These are phyloP conservation scores for Cyprinodon brontotheroides DNA, from an alignment of 2,113 vertebrate species.

Conservation along the genomic window DNA sequence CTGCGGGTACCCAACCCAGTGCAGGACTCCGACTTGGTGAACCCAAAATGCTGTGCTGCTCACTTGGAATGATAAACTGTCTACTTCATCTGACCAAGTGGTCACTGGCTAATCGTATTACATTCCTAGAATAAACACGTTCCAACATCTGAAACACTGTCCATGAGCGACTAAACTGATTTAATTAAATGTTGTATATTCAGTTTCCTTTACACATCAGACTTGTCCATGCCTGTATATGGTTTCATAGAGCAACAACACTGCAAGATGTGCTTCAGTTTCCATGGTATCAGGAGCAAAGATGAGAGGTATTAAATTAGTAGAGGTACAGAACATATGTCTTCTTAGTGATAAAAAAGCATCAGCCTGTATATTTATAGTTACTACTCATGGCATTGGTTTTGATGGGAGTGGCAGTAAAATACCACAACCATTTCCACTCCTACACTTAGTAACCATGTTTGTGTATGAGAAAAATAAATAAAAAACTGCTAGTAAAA, in stretches of 20 bases:
- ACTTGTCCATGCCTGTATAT: too few species aligned
- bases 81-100: too few species aligned
- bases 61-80: too few species aligned
- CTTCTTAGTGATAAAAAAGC: neutral
- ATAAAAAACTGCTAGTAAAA: slow-evolving; percentile 4
- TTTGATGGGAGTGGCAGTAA: slow-evolving; percentile 1
- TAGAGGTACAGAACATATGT: neutral
- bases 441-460: neutral
- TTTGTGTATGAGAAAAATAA: slow-evolving; percentile 14
- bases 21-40: too few species aligned
- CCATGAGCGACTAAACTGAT: too few species aligned
- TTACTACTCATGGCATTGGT: neutral
- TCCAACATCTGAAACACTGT: too few species aligned
- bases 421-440: neutral
- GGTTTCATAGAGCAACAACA: neutral
- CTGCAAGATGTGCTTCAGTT: neutral
- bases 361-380: neutral
- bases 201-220: too few species aligned
- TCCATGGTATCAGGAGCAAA: neutral
- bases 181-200: too few species aligned
- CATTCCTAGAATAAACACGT: too few species aligned
- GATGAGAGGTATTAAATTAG: neutral
- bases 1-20: too few species aligned
- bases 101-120: too few species aligned
- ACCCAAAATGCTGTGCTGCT: too few species aligned